Base-by-base conservation (phyloP, 1,140 invertebrate species). In the Antheraea mylitta region DNA sequence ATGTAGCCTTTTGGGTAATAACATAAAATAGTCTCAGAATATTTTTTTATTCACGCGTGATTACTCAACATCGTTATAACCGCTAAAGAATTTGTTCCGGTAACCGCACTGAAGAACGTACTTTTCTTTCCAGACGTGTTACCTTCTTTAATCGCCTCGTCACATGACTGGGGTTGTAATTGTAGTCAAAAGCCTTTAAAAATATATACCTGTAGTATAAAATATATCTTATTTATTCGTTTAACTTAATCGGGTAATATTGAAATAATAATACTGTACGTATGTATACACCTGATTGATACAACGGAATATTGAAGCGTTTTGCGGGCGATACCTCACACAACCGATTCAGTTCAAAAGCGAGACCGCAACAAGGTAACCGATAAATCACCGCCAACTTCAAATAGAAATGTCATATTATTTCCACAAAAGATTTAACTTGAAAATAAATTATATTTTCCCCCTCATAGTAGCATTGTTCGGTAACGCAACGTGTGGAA, bases 391-490 rank as follows among this genome's bases (percentile, higher is more conserved):
- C 74, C 76, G 81, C 79, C 83, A 86, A 90, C 87, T 89, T 89
- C 86, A 90, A 91, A 92, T 90, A 92, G 90, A 91, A 92, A 90
- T 85, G 89, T 91, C 90, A 91, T 91, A 91, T 92, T 92, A 92
- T 91, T 90, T 86, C 86, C 89, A 91, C 90, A 91, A 91, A 92
- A 92, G 90, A 92, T 92, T 92, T 91, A 92, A 91, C 89, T 90
- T 75, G 83, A 89, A 92, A 91, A 92, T 92, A 92, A 92, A 92
- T 92, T 92, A 89, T 89, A 80, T 85, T 91, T 87, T 85, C 87
- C 88, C 89, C 87, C 81, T 73, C 82, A 85, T 83, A 53, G 45
- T 53, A 16, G 75, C 80, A 87, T 92, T 92, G 88, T 92, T 89
- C 88, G 80, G 67, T 76, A 83, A 90, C 85, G 67, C 77, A 83